Conservation (phyloP, 2,113 vertebrate species). For the Promerops cafer region DNA sequence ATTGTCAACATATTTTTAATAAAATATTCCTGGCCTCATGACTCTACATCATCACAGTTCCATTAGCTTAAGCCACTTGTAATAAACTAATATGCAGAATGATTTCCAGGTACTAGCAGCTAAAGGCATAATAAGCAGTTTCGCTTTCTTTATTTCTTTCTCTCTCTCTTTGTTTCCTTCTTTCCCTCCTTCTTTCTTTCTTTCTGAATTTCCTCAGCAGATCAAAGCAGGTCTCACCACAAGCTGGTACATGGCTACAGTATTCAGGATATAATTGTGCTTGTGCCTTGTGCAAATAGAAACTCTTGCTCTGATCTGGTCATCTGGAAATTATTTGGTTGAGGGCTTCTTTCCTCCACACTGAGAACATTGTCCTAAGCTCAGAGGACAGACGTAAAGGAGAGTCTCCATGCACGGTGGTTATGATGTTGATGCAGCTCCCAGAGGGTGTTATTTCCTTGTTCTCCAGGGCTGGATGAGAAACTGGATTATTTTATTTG, state of each 20-base stretch:
- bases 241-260: not conserved
- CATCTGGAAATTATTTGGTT: not conserved
- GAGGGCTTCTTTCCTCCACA: not conserved
- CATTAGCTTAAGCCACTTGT: not conserved
- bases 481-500: not conserved
- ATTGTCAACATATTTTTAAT: not conserved
- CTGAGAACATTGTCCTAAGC: not conserved
- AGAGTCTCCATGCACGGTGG: not conserved
- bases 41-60: not conserved
- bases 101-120: not conserved
- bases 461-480: not conserved
- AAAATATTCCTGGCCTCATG: not conserved
- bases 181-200: not conserved
- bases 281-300: not conserved
- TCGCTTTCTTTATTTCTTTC: not conserved
- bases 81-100: not conserved
- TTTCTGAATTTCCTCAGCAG: not conserved
- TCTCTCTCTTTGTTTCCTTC: accelerated
- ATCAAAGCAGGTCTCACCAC: not conserved
- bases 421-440: not conserved
- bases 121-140: not conserved
- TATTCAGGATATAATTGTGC: not conserved
- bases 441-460: not conserved
- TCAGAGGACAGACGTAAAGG: not conserved
- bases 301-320: not conserved